Base-by-base conservation (phyloP, 2,888 invertebrate genomes). In the Keiferia lycopersicella region DNA sequence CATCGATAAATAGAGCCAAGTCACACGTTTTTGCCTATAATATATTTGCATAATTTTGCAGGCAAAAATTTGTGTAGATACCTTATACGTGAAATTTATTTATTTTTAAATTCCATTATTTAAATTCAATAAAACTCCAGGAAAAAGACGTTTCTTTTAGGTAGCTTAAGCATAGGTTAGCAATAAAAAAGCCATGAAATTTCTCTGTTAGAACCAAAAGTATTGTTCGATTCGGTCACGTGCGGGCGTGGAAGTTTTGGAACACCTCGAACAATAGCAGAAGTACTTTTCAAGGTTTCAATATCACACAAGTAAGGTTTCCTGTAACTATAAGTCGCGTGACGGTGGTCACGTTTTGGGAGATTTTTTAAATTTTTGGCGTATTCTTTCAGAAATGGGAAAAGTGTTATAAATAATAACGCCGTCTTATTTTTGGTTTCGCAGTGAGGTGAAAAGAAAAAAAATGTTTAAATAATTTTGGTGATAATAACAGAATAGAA, bases 211-310 rank as follows among this genome's bases (percentile, higher is more conserved):
- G 16, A 16, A 16, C 16, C n/a, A 16, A 16, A n/a, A n/a, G 16
- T 6, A 45, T n/a, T 16, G 45, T n/a, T 45, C 6, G 4, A 16
- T n/a, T n/a, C 16, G 16, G 4, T n/a, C 45, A 45, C 45, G 45
- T 45, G n/a, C 8, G 45, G n/a, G 45, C 3, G 2, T 16, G 45
- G 45, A 41, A 41, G n/a, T 34, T 34, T 34, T 34, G 14, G 14
- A 45, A 45, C 45, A 45, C 45, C 45, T 45, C 45, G 8, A 45
- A 45, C 45, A 45, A 45, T 16, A n/a, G 45, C n/a, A 45, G 14
- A 4, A 41, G 14, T 41, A 12, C 41, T 41, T 41, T 14, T 41
- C 41, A 45, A 45, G 16, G 45, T 45, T 45, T 45, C 8, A 16
- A n/a, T 16, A 10, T 8, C 6, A 6, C 45, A 18, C 11, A 10